These are phyloP conservation scores for Actinemys pallida DNA, from an alignment of 2,113 vertebrate species.

Conservation along the genomic window DNA sequence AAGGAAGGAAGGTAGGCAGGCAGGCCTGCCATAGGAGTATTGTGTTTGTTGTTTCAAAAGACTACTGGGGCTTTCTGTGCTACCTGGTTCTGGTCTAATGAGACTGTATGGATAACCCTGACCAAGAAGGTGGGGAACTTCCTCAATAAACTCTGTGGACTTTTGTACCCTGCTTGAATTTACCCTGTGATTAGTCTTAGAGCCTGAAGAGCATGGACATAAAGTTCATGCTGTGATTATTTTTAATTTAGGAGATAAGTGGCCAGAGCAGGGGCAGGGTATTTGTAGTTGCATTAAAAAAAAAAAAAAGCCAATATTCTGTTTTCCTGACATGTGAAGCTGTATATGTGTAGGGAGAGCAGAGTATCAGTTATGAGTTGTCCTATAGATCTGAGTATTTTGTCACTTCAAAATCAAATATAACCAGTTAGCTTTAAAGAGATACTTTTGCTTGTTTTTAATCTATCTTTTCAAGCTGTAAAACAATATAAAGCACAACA, in stretches of 20 bases:
- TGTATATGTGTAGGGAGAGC: not conserved
- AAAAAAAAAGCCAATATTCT: not conserved
- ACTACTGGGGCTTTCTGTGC: not conserved
- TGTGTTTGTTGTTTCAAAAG: not conserved
- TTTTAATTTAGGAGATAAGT: not conserved
- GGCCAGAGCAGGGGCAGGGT: not conserved
- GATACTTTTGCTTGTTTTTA: no score
- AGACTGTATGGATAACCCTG: not conserved
- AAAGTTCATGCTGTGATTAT: not conserved
- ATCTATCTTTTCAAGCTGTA: not conserved
- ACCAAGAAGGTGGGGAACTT: not conserved
- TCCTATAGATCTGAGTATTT: not conserved
- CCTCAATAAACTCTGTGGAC: not conserved
- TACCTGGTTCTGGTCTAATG: not conserved
- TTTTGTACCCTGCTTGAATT: not conserved
- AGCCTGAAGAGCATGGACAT: not conserved
- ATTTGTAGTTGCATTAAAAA: rapidly evolving
- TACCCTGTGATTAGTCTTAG: not conserved
- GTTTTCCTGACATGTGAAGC: not conserved
- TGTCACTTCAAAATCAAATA: not conserved
- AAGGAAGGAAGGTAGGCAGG: no score
- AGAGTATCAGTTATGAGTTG: not conserved
- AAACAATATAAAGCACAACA: not conserved
- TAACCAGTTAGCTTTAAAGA: not conserved
- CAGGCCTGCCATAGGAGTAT: not conserved